Percentiles rank a stretch among this genome's conserved stretches.
Conservation (phyloP, 2,888 invertebrate species). For the Sarcophaga carnaria region DNA sequence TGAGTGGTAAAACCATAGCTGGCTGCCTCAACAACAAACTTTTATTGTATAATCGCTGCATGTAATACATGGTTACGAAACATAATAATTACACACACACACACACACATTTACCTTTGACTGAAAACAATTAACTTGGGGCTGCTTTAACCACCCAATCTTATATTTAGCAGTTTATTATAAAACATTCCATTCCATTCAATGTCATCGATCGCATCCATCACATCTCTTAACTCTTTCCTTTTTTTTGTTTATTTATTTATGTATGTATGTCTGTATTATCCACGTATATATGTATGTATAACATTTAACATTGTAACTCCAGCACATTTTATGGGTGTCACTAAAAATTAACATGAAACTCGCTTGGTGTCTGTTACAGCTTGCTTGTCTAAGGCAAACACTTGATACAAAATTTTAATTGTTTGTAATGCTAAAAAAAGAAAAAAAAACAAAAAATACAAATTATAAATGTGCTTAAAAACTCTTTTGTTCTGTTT, state of each 20-base stretch:
- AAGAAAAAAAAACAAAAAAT: background rate
- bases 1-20: too few relatives aligned
- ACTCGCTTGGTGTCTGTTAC: conserved; percentile 15
- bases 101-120: conserved; percentile 23
- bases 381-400: conserved; percentile 3
- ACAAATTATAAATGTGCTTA: conserved; percentile 14
- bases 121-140: conserved; percentile 23
- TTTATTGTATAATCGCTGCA: background rate
- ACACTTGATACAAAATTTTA: background rate
- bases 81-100: background rate
- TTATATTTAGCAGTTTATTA: conserved; percentile 14
- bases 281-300: too few relatives aligned
- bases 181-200: conserved; percentile 13
- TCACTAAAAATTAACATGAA: conserved; percentile 14
- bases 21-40: too few relatives aligned
- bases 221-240: too few relatives aligned
- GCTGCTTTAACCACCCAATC: conserved; percentile 1
- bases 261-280: too few relatives aligned
- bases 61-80: conserved; percentile 23
- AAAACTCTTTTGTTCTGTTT: conserved; percentile 44
- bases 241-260: too few relatives aligned
- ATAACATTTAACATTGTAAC: background rate
- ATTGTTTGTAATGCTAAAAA: conserved; percentile 40
- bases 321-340: conserved; percentile 42
- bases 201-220: background rate